A percentile compares a stretch with the other conserved stretches of the same genome.
Evolutionary conservation across 2,797 vertebrate genomes (phyloP).

Genomic region (Leptatherina wallacei): DNA sequence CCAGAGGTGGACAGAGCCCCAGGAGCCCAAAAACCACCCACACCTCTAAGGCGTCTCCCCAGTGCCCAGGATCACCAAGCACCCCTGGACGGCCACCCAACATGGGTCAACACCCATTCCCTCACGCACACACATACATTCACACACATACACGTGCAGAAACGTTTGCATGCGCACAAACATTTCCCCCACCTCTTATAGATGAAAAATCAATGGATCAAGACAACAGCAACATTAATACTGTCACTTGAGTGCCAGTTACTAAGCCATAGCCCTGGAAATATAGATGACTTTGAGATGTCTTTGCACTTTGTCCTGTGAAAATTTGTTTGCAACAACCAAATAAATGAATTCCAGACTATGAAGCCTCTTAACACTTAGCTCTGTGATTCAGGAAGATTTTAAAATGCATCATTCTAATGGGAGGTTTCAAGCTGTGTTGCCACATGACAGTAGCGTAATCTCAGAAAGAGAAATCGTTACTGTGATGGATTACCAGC

Average conservation of each 20-base stretch:
- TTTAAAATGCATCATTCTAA: conserved; percentile 8
- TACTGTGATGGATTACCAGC: conserved; percentile 2
- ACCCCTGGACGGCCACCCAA: no score
- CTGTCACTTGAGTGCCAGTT: neutral
- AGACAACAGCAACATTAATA: neutral
- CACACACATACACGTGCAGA: no score
- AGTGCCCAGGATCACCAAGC: no score
- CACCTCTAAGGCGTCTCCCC: no score
- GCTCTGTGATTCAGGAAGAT: neutral
- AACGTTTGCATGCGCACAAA: no score
- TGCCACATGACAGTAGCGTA: neutral
- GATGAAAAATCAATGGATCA: neutral
- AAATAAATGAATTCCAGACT: neutral
- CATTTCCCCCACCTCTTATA: neutral
- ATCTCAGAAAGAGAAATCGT: conserved; percentile 6
- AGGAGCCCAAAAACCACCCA: no score
- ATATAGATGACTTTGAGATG: neutral
- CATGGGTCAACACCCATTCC: no score
- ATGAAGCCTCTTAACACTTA: conserved; percentile 3
- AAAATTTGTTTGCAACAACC: neutral
- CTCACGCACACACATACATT: no score
- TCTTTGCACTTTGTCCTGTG: neutral
- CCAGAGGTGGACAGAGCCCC: no score
- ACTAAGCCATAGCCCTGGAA: neutral
- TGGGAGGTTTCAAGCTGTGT: conserved; percentile 9